Base-by-base conservation (phyloP, 1,140 invertebrate species). In the Brachionus sp. region DNA sequence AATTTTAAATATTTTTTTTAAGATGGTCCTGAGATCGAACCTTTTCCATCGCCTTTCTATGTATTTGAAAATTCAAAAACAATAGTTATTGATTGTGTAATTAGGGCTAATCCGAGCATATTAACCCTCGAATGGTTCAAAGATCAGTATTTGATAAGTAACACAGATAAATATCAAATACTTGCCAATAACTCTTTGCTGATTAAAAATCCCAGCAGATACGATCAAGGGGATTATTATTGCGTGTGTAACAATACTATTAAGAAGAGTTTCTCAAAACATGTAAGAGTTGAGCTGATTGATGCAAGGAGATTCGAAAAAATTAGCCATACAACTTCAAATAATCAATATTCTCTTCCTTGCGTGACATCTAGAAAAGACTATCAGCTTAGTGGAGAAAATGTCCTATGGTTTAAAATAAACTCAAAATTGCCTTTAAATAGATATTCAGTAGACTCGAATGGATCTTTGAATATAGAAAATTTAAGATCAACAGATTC, bases 21-120 rank as follows among this genome's bases (percentile, higher is more conserved):
- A 80, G 77, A 62, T 80, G 77, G 77, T 35, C 77, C 77, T n/a
- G 77, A 80, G 39, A 80, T 80, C 5, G n/a, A 39, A 12, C 53
- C 77, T 16, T 80, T 80, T 80, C 77, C 19, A 37, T 62, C 46
- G 12, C 77, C 77, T 9, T 62, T 62, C 42, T 80, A 62, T 23
- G 77, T 33, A 9, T 66, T 80, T 33, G 50, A 80, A 66, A 44
- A 44, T 39, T 80, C 77, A 23, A 16, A 62, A 12, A 29, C 50
- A 12, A 80, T 80, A 19, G 23, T 66, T 33, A 57, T 80, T 13
- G 77, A 80, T 35, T 80, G 77, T 62, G 29, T 39, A 35, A 42
- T 80, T 12, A 80, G 42, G 3, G 19, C 77, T 5, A 80, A 42
- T 6, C 77, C 77, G 7, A 33, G 35, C n/a, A 80, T 66, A 80